A percentile compares a stretch with the other conserved stretches of the same genome.
phyloP scores from a whole-genome alignment of 2,888 invertebrate species.

The Stenurella melanura region DNA sequence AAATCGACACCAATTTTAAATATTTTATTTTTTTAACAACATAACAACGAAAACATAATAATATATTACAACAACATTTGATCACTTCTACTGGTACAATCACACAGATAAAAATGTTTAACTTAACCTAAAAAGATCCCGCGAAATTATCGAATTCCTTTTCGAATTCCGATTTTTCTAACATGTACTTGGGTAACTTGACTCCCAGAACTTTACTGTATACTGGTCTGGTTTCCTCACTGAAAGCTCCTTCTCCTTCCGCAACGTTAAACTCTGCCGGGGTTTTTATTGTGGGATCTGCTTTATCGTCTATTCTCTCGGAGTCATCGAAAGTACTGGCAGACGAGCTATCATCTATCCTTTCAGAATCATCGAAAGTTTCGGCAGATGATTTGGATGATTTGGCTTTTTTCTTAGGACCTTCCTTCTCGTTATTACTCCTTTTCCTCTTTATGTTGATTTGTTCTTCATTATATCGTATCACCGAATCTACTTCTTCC shows the following conservation, averaged over 20 bases:
- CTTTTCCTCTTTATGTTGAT: constrained; percentile 44
- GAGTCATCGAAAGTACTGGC: constrained; percentile 38
- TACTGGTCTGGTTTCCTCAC: constrained; percentile 80
- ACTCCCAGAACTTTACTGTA: constrained; percentile 80
- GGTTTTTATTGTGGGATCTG: constrained; percentile 68
- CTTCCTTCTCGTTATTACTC: constrained; percentile 44
- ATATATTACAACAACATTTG: constrained; percentile 40
- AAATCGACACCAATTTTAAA: constrained; percentile 32
- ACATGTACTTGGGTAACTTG: constrained; percentile 81
- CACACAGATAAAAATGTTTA: constrained; percentile 45
- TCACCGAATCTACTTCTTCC: constrained; percentile 61
- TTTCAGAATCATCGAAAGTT: neutral
- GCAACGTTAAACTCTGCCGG: constrained; percentile 76
- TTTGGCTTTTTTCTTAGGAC: constrained; percentile 48
- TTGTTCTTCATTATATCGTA: constrained; percentile 42
- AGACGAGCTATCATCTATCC: constrained; percentile 3
- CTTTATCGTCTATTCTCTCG: constrained; percentile 59
- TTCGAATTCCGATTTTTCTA: constrained; percentile 81
- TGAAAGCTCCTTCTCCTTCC: constrained; percentile 78
- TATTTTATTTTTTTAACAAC: constrained; percentile 42
- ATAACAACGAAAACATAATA: constrained; percentile 40
- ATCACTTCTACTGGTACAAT: constrained; percentile 42
- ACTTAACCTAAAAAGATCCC: constrained; percentile 52
- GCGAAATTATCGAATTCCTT: constrained; percentile 78
- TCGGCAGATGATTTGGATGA: neutral